These are phyloP conservation scores for Uloborus diversus DNA, from an alignment of 1,140 invertebrate genomes.

Conservation along the genomic window DNA sequence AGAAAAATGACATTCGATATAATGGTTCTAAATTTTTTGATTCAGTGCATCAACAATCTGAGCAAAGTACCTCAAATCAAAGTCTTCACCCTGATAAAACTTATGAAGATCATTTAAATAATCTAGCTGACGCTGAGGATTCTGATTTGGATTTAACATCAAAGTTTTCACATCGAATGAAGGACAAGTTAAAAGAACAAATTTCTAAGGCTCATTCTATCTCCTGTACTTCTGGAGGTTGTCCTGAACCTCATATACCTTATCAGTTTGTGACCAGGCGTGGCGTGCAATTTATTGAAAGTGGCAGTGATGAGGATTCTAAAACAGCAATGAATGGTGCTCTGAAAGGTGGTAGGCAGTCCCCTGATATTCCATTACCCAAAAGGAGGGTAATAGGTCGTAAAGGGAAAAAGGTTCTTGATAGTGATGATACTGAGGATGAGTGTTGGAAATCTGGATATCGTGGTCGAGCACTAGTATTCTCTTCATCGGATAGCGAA, in stretches of 20 bases:
- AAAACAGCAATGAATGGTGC: constrained; percentile 8
- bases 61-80: no score
- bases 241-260: no score
- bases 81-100: constrained; percentile 28
- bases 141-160: constrained; percentile 19
- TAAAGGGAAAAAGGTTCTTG: constrained; percentile 14
- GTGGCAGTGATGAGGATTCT: constrained; percentile 43
- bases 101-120: constrained; percentile 30
- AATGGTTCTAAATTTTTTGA: no score
- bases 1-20: neutral
- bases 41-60: no score
- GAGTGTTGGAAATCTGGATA: neutral
- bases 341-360: constrained; percentile 30
- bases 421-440: constrained; percentile 26
- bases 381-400: neutral
- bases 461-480: constrained; percentile 3
- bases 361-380: neutral
- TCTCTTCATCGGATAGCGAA: constrained; percentile 46
- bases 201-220: neutral
- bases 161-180: no score
- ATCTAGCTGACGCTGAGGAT: constrained; percentile 1
- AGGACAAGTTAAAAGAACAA: neutral
- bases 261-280: no score
- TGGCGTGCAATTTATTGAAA: constrained; percentile 27
- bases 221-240: neutral